These are phyloP conservation scores for Zaprionus nigranus DNA, from an alignment of 1,140 invertebrate species.

Conservation along the genomic window DNA sequence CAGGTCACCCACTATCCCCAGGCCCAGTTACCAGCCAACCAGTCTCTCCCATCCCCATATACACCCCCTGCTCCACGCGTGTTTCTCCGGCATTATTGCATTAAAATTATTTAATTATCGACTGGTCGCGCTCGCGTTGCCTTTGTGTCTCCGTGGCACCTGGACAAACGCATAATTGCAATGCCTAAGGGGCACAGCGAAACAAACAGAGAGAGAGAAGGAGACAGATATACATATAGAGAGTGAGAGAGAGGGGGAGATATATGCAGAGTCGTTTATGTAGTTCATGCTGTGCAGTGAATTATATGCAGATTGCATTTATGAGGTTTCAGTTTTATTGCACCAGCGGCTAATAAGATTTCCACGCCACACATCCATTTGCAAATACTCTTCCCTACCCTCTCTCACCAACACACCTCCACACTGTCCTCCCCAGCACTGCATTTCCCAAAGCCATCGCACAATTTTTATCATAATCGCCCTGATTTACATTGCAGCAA, in stretches of 20 bases:
- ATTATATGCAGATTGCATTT: slow-evolving; percentile 50
- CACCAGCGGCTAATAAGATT: slow-evolving; percentile 47
- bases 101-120: slow-evolving; percentile 64
- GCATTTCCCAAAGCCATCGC: slow-evolving; percentile 1
- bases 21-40: neutral
- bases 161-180: slow-evolving; percentile 51
- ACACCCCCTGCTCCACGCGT: neutral
- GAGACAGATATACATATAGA: neutral
- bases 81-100: slow-evolving; percentile 58
- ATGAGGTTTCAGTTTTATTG: slow-evolving; percentile 50
- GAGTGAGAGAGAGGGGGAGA: neutral
- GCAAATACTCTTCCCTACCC: neutral
- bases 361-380: slow-evolving; percentile 15
- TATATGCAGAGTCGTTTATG: slow-evolving; percentile 24
- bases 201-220: neutral
- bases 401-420: neutral
- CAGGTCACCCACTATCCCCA: neutral
- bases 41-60: too few species aligned
- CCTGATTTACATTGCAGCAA: slow-evolving; percentile 42
- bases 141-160: slow-evolving; percentile 37
- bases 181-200: slow-evolving; percentile 22
- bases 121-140: slow-evolving; percentile 32
- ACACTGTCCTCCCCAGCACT: neutral
- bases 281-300: slow-evolving; percentile 12
- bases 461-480: slow-evolving; percentile 44